phyloP scores from a whole-genome alignment of 2,888 invertebrate genomes.

The Morpho helenor region DNA sequence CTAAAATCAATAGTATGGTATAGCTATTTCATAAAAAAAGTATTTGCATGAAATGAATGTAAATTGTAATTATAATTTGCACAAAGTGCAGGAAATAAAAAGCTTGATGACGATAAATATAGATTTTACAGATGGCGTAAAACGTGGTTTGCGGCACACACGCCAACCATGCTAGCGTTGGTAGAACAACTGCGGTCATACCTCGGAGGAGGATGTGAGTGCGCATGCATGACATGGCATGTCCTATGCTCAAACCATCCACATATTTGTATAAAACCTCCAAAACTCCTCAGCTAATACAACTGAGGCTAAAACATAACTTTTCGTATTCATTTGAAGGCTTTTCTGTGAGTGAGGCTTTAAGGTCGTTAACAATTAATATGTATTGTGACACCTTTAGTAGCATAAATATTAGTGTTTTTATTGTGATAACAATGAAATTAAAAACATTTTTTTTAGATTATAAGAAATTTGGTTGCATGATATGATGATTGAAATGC shows the following conservation, averaged over 20 bases:
- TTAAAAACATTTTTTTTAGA: not conserved
- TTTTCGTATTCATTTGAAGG: constrained; percentile 9
- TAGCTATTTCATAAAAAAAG: too few relatives aligned
- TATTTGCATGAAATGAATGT: too few relatives aligned
- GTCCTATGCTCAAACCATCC: constrained; percentile 30
- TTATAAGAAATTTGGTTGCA: too few relatives aligned
- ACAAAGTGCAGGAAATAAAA: not conserved
- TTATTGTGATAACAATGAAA: constrained; percentile 7
- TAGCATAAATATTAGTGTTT: constrained; percentile 4
- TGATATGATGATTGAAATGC: too few relatives aligned
- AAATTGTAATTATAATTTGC: too few relatives aligned
- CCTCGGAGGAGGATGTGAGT: constrained; percentile 78
- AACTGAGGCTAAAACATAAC: not conserved
- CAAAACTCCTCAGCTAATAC: not conserved
- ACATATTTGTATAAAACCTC: constrained; percentile 3
- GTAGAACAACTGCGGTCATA: constrained; percentile 75
- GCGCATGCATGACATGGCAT: constrained; percentile 45
- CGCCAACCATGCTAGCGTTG: constrained; percentile 76
- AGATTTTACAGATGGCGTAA: constrained; percentile 75
- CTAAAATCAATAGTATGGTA: too few relatives aligned
- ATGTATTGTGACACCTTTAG: not conserved
- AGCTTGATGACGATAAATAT: constrained; percentile 41
- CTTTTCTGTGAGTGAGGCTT: constrained; percentile 11
- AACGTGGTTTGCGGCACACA: constrained; percentile 63
- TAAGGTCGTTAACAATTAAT: constrained; percentile 1